Evolutionary conservation across 2,113 vertebrate genomes (phyloP).

Genomic region (Anhinga anhinga): DNA sequence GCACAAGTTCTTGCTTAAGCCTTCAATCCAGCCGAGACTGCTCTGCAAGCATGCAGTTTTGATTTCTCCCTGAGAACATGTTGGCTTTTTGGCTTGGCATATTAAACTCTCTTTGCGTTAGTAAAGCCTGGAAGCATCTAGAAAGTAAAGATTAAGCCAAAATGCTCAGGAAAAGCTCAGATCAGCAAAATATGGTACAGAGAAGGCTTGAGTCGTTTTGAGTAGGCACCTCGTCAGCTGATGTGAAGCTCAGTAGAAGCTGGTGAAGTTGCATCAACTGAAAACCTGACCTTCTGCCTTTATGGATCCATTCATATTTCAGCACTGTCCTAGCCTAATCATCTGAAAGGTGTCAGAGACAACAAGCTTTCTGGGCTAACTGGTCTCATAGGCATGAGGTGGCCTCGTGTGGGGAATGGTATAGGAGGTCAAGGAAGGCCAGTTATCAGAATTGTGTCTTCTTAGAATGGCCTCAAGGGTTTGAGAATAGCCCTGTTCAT

Average conservation of each 20-base stretch:
- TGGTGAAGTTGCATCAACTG: not conserved
- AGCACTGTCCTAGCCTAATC: not conserved
- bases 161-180: constrained; percentile 11
- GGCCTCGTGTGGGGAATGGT: accelerated
- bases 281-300: not conserved
- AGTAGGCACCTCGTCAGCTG: not conserved
- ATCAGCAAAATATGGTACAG: constrained; percentile 8
- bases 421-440: not conserved
- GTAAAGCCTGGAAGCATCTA: constrained; percentile 26
- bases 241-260: not conserved
- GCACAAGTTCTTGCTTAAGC: constrained; percentile 26
- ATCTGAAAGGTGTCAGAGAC: not conserved
- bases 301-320: not conserved
- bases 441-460: not conserved
- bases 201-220: not conserved
- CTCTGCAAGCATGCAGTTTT: not conserved
- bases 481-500: not conserved
- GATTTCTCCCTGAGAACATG: not conserved
- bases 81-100: not conserved
- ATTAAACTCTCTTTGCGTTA: not conserved
- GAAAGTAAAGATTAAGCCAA: constrained; percentile 6
- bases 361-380: not conserved
- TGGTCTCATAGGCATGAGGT: not conserved
- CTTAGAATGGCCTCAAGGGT: not conserved
- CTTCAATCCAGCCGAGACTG: not conserved